Evolutionary conservation across 2,888 invertebrate genomes (phyloP).

Genomic region (Emmelina monodactyla): DNA sequence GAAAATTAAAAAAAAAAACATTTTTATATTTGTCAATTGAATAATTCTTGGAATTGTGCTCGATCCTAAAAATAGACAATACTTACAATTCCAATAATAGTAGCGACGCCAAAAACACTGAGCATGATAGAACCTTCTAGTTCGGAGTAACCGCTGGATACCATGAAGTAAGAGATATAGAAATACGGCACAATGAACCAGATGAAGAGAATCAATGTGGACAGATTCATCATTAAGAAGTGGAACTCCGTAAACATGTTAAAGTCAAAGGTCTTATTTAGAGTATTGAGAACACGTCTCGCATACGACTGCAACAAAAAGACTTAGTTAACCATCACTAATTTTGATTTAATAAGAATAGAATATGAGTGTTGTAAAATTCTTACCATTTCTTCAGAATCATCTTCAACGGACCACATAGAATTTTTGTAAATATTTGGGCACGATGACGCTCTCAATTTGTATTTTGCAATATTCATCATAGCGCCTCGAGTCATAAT

Average conservation of each 20-base stretch:
- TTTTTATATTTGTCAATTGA: neutral
- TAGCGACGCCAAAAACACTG: constrained; percentile 87
- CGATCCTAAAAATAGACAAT: constrained; percentile 5
- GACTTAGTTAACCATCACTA: neutral
- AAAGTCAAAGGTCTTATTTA: constrained; percentile 81
- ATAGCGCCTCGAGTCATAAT: constrained; percentile 89
- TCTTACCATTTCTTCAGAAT: constrained; percentile 67
- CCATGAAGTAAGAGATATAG: constrained; percentile 85
- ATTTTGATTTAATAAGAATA: no score
- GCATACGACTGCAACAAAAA: constrained; percentile 73
- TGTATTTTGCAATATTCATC: constrained; percentile 84
- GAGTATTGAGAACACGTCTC: constrained; percentile 69
- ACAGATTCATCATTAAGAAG: constrained; percentile 84
- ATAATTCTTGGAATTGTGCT: neutral
- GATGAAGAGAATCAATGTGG: constrained; percentile 89
- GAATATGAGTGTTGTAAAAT: no score
- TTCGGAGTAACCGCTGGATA: constrained; percentile 67
- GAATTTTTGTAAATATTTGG: constrained; percentile 90
- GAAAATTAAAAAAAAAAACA: constrained; percentile 15
- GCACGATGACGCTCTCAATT: constrained; percentile 87
- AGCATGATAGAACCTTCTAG: constrained; percentile 78
- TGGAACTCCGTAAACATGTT: constrained; percentile 83
- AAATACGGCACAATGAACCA: constrained; percentile 97
- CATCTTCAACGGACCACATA: constrained; percentile 82
- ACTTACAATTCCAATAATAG: constrained; percentile 88